Percentiles rank a stretch among this genome's conserved stretches.
These are phyloP conservation scores for Streptopelia turtur DNA, from an alignment of 2,797 vertebrate genomes.

Conservation along the genomic window DNA sequence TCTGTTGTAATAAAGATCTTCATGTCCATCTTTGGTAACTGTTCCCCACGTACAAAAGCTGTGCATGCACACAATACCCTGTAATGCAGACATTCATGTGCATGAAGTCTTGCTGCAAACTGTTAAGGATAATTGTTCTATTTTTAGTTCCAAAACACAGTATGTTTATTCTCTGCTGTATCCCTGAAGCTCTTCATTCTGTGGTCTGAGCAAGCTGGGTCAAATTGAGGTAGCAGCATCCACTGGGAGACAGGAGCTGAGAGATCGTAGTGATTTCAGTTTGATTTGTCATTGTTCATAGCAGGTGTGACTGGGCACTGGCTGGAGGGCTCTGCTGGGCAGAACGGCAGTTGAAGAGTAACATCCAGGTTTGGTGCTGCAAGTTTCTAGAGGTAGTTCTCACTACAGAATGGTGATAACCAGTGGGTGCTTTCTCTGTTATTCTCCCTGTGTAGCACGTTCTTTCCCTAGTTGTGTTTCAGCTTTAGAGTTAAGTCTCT, in stretches of 20 bases:
- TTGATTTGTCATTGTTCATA: background rate
- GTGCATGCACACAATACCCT: background rate
- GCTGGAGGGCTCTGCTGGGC: background rate
- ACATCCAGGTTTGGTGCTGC: background rate
- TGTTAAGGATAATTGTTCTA: background rate
- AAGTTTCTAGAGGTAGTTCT: background rate
- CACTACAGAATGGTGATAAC: background rate
- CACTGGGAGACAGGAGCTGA: background rate
- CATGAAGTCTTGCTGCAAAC: background rate
- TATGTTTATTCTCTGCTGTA: background rate
- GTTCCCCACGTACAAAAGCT: background rate
- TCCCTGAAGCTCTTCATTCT: background rate
- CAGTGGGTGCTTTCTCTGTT: background rate
- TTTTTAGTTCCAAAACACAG: slow-evolving; percentile 1
- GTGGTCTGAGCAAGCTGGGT: background rate
- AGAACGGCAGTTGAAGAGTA: background rate
- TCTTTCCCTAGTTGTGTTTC: background rate
- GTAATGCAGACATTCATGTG: background rate
- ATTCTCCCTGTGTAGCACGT: background rate
- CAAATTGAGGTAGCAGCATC: background rate
- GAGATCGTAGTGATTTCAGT: background rate
- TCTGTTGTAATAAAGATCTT: slow-evolving; percentile 6
- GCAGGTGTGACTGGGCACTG: background rate
- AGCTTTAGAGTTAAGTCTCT: background rate
- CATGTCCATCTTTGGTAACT: slow-evolving; percentile 56